phyloP scores from a whole-genome alignment of 2,888 invertebrate species.

The Malthinus flaveolus region DNA sequence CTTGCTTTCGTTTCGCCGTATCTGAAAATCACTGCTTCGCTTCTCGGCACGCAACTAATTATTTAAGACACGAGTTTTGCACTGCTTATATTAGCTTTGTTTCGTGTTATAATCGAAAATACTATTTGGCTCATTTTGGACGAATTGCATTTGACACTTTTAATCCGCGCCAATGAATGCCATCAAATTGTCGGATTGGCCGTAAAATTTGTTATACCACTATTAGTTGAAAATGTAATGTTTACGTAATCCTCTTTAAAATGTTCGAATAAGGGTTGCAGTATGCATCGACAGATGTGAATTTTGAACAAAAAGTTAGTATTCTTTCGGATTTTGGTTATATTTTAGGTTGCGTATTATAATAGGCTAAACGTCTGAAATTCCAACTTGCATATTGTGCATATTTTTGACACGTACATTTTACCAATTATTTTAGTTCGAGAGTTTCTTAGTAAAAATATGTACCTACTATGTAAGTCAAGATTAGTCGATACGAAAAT shows the following conservation, averaged over 20 bases:
- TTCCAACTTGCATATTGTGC: too few species aligned
- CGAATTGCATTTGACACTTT: too few species aligned
- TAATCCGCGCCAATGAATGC: too few species aligned
- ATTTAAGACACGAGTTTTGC: slow-evolving; percentile 38
- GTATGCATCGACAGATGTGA: slow-evolving; percentile 21
- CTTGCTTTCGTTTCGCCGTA: slow-evolving; percentile 37
- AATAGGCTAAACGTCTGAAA: too few species aligned
- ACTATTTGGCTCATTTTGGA: too few species aligned
- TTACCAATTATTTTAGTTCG: too few species aligned
- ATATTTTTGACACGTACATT: too few species aligned
- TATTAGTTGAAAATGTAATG: background rate
- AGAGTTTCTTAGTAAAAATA: too few species aligned
- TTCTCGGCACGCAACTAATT: slow-evolving; percentile 45
- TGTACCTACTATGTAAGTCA: too few species aligned
- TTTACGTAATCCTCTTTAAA: background rate
- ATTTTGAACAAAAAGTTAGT: background rate
- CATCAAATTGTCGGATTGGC: too few species aligned
- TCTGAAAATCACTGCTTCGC: slow-evolving; percentile 38
- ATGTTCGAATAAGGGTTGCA: background rate
- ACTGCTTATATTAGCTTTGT: slow-evolving; percentile 36
- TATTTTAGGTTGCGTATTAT: background rate
- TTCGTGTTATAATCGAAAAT: slow-evolving; percentile 17
- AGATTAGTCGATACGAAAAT: too few species aligned
- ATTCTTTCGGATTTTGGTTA: too few species aligned
- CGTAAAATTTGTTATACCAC: background rate